These are phyloP conservation scores for Apodemus agrarius DNA, from an alignment of 2,797 vertebrate genomes.

Conservation along the genomic window DNA sequence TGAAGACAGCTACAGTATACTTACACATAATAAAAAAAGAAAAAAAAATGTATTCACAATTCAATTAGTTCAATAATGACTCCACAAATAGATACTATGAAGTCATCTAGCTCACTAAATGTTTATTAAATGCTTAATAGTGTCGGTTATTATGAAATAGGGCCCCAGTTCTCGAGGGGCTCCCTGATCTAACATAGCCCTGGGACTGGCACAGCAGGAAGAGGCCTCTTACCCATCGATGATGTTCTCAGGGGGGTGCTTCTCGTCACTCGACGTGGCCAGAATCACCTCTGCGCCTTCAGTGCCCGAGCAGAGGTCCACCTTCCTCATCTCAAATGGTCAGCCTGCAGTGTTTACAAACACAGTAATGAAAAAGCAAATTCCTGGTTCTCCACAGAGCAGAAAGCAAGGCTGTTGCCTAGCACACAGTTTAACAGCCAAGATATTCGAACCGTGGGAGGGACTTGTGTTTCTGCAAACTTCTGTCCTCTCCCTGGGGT, in stretches of 20 bases:
- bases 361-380: background rate
- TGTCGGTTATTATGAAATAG: background rate
- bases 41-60: background rate
- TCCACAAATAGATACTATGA: background rate
- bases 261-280: slow-evolving; percentile 92
- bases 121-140: slow-evolving; percentile 38
- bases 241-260: slow-evolving; percentile 93
- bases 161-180: background rate
- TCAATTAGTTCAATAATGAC: slow-evolving; percentile 38
- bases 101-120: slow-evolving; percentile 18
- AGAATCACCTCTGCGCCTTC: slow-evolving; percentile 90
- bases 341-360: slow-evolving; percentile 57
- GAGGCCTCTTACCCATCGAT: slow-evolving; percentile 91
- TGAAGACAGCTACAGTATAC: too few relatives aligned
- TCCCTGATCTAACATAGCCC: slow-evolving; percentile 10
- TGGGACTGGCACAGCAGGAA: background rate
- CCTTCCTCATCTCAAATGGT: slow-evolving; percentile 70
- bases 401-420: slow-evolving; percentile 64
- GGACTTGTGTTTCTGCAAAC: slow-evolving; percentile 55
- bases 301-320: slow-evolving; percentile 87
- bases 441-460: slow-evolving; percentile 50
- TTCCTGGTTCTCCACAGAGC: slow-evolving; percentile 17
- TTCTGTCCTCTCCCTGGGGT: slow-evolving; percentile 37
- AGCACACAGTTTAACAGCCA: slow-evolving; percentile 60
- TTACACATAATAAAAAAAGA: too few relatives aligned